A percentile compares a stretch with the other conserved stretches of the same genome.
phyloP scores from a whole-genome alignment of 2,113 vertebrate genomes.

The Psittacula cyanocephala region DNA sequence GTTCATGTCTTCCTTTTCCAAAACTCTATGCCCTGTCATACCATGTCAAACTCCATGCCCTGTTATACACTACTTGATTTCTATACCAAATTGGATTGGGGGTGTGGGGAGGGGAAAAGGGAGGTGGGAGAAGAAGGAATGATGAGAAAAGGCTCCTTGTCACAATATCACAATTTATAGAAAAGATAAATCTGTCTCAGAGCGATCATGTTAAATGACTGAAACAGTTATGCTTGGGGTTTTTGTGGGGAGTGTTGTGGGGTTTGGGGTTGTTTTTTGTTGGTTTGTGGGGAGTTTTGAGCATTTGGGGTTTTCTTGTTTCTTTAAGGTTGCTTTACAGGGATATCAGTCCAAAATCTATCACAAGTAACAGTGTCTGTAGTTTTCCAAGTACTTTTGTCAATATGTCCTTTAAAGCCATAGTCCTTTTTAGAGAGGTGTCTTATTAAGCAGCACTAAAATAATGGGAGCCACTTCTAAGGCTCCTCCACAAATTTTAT shows the following conservation, averaged over 20 bases:
- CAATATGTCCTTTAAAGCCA: neutral
- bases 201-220: neutral
- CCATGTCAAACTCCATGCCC: neutral
- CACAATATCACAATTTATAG: conserved; percentile 8
- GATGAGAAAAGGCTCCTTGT: conserved; percentile 21
- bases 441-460: neutral
- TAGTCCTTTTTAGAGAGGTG: neutral
- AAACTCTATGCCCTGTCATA: neutral
- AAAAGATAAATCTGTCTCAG: neutral
- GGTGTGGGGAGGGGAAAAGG: neutral
- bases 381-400: neutral
- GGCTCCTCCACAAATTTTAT: neutral
- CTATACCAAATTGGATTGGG: conserved; percentile 21
- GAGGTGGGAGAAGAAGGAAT: neutral
- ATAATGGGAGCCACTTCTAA: neutral
- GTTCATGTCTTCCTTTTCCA: neutral
- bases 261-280: neutral
- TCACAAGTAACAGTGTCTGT: neutral
- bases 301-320: neutral
- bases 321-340: neutral
- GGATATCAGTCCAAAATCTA: neutral
- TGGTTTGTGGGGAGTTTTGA: neutral
- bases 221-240: neutral
- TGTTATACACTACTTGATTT: neutral
- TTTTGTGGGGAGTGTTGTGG: neutral